Evolutionary conservation across 1,140 invertebrate species (phyloP), one percentile per base, ranked within the genome.

Genomic region (Subanguina moxae): DNA sequence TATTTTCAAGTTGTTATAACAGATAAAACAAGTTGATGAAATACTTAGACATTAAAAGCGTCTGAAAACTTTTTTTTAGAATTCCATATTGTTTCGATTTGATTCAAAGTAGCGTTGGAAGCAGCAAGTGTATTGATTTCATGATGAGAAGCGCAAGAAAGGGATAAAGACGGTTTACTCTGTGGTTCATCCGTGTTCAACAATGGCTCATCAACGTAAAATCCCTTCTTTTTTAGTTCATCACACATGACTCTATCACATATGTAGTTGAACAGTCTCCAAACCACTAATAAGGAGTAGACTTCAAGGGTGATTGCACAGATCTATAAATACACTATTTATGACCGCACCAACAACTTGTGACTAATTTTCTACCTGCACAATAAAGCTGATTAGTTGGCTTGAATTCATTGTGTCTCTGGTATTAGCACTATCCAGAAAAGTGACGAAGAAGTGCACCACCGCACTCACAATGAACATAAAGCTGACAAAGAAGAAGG

Each of bases 361-460:
- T n/a, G n/a, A n/a, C n/a, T n/a, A n/a, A n/a, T n/a, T 45, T 5
- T 28, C n/a, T 61, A 61, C 58, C 58, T 61, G 58, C 7, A 61
- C 8, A n/a, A 61, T 19, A 61, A 61, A 61, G 58, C 58, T 28
- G 19, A 28, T 21, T 21, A 61, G 28, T n/a, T 45, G 58, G 19
- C 15, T 61, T 3, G 58, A 45, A 7, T 32, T 15, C 58, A 27
- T 32, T 30, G 58, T 61, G 27, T 61, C 58, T 30, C 27, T 61
- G n/a, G 58, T 61, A 45, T 61, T 61, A 19, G 58, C 58, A 61
- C 58, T 61, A 28, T 61, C 58, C 28, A 61, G 28, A 45, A 61
- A 61, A 27, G 46, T n/a, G 1, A 61, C 27, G 28, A 61, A 61
- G 15, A 61, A 45, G 17, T 61, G 42, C 28, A 61, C 38, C 1